Percentiles rank a stretch among this genome's conserved stretches.
These are phyloP conservation scores for Eumeta japonica DNA, from an alignment of 1,140 invertebrate species.

Conservation along the genomic window DNA sequence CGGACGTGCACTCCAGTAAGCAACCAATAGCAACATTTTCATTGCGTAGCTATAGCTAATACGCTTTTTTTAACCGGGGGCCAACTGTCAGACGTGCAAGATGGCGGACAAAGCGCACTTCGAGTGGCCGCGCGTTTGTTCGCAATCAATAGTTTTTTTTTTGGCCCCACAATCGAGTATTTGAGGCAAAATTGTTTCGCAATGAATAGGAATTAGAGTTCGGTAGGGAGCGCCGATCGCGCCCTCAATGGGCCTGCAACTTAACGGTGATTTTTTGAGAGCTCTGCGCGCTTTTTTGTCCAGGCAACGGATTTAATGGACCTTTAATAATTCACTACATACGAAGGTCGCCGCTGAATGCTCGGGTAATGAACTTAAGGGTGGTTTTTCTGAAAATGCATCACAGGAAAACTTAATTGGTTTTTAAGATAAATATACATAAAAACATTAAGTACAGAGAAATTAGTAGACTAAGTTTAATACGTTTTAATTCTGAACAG, in stretches of 20 bases:
- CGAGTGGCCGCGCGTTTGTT: constrained; percentile 40
- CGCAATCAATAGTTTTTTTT: constrained; percentile 51
- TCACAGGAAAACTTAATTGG: too few species aligned
- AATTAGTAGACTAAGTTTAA: too few species aligned
- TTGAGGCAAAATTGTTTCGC: constrained; percentile 30
- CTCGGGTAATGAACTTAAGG: too few species aligned
- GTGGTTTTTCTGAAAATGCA: too few species aligned
- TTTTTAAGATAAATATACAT: too few species aligned
- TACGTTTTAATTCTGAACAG: too few species aligned
- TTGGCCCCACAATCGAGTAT: constrained; percentile 45
- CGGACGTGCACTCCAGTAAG: too few species aligned
- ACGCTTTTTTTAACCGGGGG: too few species aligned
- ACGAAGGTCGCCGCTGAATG: constrained; percentile 24
- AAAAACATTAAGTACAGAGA: too few species aligned
- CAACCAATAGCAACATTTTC: too few species aligned
- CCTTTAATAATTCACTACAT: constrained; percentile 30
- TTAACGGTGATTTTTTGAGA: constrained; percentile 44
- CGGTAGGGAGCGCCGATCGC: constrained; percentile 43
- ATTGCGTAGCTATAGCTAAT: too few species aligned
- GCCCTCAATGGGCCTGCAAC: constrained; percentile 34
- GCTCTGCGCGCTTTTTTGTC: constrained; percentile 30
- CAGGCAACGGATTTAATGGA: constrained; percentile 38
- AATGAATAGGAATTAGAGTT: constrained; percentile 47
- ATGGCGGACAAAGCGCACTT: constrained; percentile 41
- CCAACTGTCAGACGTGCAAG: too few species aligned